Conservation (phyloP, 2,113 vertebrate genomes). For the Stomatorhinus ivindoensis region DNA sequence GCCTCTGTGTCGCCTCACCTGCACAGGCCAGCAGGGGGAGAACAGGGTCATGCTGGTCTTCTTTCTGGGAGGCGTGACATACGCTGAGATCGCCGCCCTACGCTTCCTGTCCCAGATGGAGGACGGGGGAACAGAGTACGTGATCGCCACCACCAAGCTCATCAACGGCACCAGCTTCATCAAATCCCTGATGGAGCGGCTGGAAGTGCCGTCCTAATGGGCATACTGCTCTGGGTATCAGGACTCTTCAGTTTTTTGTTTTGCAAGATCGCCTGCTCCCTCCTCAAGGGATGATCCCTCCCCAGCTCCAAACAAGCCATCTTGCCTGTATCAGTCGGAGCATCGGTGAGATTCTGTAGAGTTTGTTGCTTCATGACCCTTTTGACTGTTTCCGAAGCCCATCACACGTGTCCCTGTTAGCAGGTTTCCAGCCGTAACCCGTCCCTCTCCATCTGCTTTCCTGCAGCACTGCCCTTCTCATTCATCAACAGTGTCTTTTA, state of each 20-base stretch:
- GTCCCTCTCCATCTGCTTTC: background rate
- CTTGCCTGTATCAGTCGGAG: background rate
- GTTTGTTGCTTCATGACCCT: background rate
- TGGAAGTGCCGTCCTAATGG: conserved; percentile 64
- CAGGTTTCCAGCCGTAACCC: background rate
- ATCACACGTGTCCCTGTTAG: background rate
- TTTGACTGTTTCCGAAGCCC: background rate
- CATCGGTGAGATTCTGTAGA: background rate
- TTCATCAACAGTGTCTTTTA: background rate
- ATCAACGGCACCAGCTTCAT: conserved; percentile 90
- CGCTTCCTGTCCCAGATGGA: conserved; percentile 95
- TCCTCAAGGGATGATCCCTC: background rate
- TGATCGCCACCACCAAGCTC: conserved; percentile 92
- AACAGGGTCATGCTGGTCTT: conserved; percentile 89
- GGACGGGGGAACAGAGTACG: conserved; percentile 89
- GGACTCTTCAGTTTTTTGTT: background rate
- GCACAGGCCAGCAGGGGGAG: conserved; percentile 87
- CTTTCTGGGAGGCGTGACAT: conserved; percentile 91
- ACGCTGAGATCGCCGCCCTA: conserved; percentile 88
- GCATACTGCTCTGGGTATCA: background rate
- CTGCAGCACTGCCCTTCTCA: background rate
- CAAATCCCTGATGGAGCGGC: conserved; percentile 88
- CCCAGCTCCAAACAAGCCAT: background rate
- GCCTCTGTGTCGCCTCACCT: background rate
- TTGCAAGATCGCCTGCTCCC: background rate